phyloP scores from a whole-genome alignment of 2,888 invertebrate species.

The Lochmaea capreae region DNA sequence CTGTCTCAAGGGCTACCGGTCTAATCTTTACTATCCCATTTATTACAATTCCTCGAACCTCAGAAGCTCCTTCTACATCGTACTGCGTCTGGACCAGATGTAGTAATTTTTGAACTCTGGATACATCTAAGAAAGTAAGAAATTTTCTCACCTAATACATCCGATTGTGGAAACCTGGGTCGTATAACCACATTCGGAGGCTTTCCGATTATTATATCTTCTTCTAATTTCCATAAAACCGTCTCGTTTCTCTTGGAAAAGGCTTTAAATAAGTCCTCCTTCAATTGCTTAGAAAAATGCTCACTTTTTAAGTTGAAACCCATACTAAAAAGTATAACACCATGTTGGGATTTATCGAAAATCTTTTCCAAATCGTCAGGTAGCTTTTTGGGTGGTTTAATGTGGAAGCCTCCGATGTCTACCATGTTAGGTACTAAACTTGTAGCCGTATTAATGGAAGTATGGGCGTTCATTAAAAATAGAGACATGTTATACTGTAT shows the following conservation, averaged over 20 bases:
- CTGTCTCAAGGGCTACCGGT: too few relatives aligned
- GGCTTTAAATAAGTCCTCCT: slow-evolving; percentile 68
- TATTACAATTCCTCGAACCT: too few relatives aligned
- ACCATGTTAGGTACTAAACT: slow-evolving; percentile 68
- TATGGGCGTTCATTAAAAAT: slow-evolving; percentile 62
- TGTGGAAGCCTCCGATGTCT: slow-evolving; percentile 70
- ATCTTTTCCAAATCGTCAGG: slow-evolving; percentile 66
- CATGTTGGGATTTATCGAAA: slow-evolving; percentile 67
- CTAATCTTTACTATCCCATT: too few relatives aligned
- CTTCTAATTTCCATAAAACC: slow-evolving; percentile 78
- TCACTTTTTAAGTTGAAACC: slow-evolving; percentile 70
- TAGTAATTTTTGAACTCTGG: too few relatives aligned
- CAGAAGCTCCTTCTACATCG: too few relatives aligned
- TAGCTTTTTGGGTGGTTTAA: slow-evolving; percentile 50
- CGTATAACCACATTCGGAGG: slow-evolving; percentile 61
- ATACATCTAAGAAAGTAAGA: too few relatives aligned
- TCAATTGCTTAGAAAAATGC: slow-evolving; percentile 67
- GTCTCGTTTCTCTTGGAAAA: slow-evolving; percentile 72
- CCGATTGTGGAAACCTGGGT: slow-evolving; percentile 54
- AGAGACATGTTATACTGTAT: slow-evolving; percentile 52
- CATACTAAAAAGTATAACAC: slow-evolving; percentile 71
- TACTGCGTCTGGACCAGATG: too few relatives aligned
- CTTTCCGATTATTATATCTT: slow-evolving; percentile 57
- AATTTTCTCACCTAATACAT: slow-evolving; percentile 50
- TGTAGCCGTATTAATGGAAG: slow-evolving; percentile 66